phyloP scores from a whole-genome alignment of 2,113 vertebrate species.

The Coregonus clupeaformis region DNA sequence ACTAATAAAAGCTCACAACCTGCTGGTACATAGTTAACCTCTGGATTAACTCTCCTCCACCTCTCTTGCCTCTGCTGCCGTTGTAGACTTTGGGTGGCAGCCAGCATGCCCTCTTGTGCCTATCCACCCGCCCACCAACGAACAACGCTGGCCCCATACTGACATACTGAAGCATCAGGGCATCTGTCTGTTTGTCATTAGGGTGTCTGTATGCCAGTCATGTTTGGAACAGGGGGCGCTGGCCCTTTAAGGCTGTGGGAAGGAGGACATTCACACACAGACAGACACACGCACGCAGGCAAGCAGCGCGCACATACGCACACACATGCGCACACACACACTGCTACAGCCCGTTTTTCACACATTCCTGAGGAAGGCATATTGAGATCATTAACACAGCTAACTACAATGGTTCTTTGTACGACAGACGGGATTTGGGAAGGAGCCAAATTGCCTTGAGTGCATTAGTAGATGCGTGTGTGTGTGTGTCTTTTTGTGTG shows the following conservation, averaged over 20 bases:
- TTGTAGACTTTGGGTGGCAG: slow-evolving; percentile 58
- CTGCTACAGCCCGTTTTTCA: slow-evolving; percentile 67
- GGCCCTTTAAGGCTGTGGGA: slow-evolving; percentile 67
- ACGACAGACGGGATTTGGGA: slow-evolving; percentile 61
- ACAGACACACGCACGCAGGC: too few species aligned
- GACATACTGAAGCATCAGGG: slow-evolving; percentile 14
- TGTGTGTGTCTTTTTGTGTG: slow-evolving; percentile 18
- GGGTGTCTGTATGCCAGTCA: slow-evolving; percentile 69
- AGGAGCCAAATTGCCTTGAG: slow-evolving; percentile 67
- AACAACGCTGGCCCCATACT: slow-evolving; percentile 12
- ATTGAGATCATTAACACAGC: slow-evolving; percentile 78
- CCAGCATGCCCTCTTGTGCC: slow-evolving; percentile 51
- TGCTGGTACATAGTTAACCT: slow-evolving; percentile 60
- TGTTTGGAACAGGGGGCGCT: slow-evolving; percentile 45
- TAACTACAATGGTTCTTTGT: slow-evolving; percentile 60
- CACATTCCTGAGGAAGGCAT: slow-evolving; percentile 77
- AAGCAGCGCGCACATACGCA: too few species aligned
- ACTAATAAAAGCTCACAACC: slow-evolving; percentile 23
- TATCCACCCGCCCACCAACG: slow-evolving; percentile 26
- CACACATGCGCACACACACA: too few species aligned
- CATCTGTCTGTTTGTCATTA: not conserved
- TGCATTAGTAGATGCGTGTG: slow-evolving; percentile 39
- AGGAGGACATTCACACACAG: slow-evolving; percentile 54
- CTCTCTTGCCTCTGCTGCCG: slow-evolving; percentile 40
- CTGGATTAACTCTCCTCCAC: slow-evolving; percentile 33